Conservation (phyloP, 2,888 invertebrate genomes). For the Amiota mariae region DNA sequence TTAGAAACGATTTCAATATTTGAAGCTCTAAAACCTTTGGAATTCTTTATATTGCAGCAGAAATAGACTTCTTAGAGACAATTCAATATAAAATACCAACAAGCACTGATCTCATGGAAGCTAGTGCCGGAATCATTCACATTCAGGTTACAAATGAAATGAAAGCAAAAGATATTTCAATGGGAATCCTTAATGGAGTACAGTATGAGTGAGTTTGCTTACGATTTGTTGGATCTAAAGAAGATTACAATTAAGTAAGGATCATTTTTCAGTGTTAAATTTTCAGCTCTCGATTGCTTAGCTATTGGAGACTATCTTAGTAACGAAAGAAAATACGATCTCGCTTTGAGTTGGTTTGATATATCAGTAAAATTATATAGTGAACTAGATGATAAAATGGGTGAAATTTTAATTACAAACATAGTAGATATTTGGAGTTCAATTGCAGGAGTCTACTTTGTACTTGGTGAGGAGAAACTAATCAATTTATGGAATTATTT, state of each 20-base stretch:
- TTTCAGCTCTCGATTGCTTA: conserved; percentile 50
- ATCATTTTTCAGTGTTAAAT: not conserved
- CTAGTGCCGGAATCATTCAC: conserved; percentile 90
- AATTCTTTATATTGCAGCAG: not conserved
- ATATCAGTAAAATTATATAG: conserved; percentile 35
- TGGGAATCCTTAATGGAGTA: conserved; percentile 85
- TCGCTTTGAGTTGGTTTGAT: conserved; percentile 51
- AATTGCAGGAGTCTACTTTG: not conserved
- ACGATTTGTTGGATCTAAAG: not conserved
- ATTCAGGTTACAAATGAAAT: conserved; percentile 92
- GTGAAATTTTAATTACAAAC: not conserved
- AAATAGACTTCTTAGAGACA: conserved; percentile 46
- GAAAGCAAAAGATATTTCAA: conserved; percentile 85
- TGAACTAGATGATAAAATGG: not conserved
- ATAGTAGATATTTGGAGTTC: not conserved
- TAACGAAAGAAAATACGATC: conserved; percentile 24
- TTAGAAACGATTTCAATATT: not conserved
- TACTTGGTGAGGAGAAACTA: too few relatives aligned
- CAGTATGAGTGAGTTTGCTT: conserved; percentile 77
- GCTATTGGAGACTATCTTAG: conserved; percentile 48
- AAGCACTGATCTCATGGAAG: conserved; percentile 91
- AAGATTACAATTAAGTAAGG: not conserved
- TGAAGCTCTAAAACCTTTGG: not conserved
- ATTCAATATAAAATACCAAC: conserved; percentile 76
- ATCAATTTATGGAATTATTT: too few relatives aligned